phyloP scores from a whole-genome alignment of 2,113 vertebrate species.

The Plecotus auritus region DNA sequence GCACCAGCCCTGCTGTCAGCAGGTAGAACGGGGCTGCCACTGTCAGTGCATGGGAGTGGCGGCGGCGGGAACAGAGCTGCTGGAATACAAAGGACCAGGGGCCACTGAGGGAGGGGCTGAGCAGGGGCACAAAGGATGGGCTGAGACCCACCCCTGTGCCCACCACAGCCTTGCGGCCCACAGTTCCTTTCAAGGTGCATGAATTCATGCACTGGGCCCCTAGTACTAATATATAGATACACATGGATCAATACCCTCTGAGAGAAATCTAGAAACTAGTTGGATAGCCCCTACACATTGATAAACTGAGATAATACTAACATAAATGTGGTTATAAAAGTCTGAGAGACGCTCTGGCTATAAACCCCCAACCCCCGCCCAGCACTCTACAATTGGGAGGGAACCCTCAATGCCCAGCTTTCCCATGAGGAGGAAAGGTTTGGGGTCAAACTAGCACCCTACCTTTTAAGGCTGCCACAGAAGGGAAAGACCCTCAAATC shows the following conservation, averaged over 20 bases:
- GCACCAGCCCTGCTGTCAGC: no score
- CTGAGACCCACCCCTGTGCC: no score
- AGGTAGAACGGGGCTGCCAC: no score
- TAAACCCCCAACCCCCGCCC: not conserved
- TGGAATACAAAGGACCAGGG: no score
- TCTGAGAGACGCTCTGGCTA: not conserved
- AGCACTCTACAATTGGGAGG: not conserved
- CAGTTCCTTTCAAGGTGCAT: no score
- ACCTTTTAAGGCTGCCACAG: not conserved
- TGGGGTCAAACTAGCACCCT: not conserved
- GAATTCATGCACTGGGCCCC: no score
- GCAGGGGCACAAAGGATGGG: no score
- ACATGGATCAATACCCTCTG: not conserved
- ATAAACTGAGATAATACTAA: not conserved
- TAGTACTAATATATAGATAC: not conserved
- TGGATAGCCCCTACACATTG: not conserved
- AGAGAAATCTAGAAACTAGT: not conserved
- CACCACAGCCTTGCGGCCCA: no score
- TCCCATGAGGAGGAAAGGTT: not conserved
- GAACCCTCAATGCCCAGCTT: not conserved
- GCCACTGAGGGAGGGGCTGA: no score
- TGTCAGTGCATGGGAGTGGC: no score
- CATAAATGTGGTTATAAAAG: not conserved
- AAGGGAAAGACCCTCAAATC: not conserved
- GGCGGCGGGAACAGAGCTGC: accelerated